A percentile compares a stretch with the other conserved stretches of the same genome.
Conservation (phyloP, 1,140 invertebrate species). For the Cyclina sinensis region DNA sequence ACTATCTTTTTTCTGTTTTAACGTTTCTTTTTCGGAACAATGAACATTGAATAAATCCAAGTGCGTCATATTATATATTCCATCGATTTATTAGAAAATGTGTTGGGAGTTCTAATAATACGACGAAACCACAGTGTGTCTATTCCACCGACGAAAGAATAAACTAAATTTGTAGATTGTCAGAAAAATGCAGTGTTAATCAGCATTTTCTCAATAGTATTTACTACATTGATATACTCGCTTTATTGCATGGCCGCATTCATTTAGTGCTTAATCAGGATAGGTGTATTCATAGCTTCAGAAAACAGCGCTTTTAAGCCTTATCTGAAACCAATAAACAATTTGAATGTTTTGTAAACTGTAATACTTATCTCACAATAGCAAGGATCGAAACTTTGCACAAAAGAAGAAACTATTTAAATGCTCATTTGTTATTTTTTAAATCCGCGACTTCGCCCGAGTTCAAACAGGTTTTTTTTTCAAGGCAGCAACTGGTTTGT, state of each 20-base stretch:
- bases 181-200: not conserved
- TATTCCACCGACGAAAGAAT: too few species aligned
- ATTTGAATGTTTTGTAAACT: not conserved
- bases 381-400: not conserved
- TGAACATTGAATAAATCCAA: too few species aligned
- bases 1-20: too few species aligned
- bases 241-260: not conserved
- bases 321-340: constrained; percentile 11
- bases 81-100: too few species aligned
- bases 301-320: not conserved
- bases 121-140: too few species aligned
- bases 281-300: not conserved
- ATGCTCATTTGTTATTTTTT: not conserved
- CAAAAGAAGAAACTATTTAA: constrained; percentile 24
- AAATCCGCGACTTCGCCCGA: not conserved
- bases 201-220: not conserved
- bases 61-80: too few species aligned
- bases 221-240: not conserved
- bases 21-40: too few species aligned
- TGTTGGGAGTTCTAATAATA: too few species aligned
- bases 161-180: too few species aligned
- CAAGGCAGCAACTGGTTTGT: not conserved
- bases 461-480: not conserved
- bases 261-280: constrained; percentile 17
- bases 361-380: constrained; percentile 2